phyloP scores from a whole-genome alignment of 2,113 vertebrate genomes.

The Pontoporia blainvillei region DNA sequence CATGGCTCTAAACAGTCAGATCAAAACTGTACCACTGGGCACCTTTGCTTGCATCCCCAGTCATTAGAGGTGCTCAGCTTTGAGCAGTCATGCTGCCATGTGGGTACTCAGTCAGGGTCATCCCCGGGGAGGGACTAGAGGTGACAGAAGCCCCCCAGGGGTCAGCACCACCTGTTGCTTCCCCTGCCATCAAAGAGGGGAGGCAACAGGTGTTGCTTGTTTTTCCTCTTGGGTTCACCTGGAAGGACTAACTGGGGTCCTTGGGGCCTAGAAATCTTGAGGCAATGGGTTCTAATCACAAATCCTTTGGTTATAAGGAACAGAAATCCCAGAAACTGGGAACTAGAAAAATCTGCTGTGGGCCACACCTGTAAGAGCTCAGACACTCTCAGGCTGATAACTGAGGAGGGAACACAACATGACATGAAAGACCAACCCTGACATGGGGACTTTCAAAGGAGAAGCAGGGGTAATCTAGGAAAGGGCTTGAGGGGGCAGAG shows the following conservation, averaged over 20 bases:
- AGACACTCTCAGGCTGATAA: neutral
- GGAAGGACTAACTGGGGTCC: neutral
- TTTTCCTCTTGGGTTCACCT: neutral
- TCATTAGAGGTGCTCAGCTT: neutral
- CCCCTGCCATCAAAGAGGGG: too few relatives aligned
- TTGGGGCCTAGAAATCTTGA: neutral
- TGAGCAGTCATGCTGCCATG: neutral
- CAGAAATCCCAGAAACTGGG: neutral
- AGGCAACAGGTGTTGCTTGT: neutral
- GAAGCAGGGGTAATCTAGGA: neutral
- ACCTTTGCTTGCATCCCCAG: neutral
- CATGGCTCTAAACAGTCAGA: neutral
- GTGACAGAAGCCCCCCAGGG: neutral
- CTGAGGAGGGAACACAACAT: neutral
- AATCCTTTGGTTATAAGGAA: neutral
- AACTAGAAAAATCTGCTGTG: neutral
- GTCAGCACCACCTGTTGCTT: neutral
- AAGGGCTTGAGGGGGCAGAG: neutral
- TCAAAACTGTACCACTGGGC: neutral
- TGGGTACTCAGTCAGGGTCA: neutral
- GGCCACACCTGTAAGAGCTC: neutral
- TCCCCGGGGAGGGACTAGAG: neutral
- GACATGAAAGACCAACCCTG: accelerated
- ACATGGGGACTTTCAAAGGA: neutral
- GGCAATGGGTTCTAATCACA: neutral